Evolutionary conservation across 2,113 vertebrate genomes (phyloP), one percentile per base, ranked within the genome.

Genomic region (Dicerorhinus sumatrensis): DNA sequence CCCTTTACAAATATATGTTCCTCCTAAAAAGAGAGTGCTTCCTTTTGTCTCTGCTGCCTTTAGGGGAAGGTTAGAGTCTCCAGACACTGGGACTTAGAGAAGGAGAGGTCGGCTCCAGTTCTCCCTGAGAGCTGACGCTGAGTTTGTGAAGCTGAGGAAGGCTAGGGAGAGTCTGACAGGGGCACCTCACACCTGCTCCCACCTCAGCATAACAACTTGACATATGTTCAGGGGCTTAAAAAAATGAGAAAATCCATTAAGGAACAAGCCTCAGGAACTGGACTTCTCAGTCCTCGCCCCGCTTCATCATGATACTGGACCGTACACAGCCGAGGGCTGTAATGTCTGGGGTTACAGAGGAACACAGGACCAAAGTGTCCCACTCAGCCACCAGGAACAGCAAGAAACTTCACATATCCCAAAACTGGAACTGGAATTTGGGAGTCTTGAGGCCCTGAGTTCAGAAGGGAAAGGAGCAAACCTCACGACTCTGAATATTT

Each of bases 201-300:
- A 9, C 16, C 62, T 79, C 75, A 48, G 16, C 1, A 98, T 86
- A 20, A 73, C 6, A 51, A 97, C 97, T 98, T 98, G 76, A 98
- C 98, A 98, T 97, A 98, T 85, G 98, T 97, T 97, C 95, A 79
- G 85, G 97, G 88, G 97, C 98, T 98, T 88, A 5, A 96, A 97
- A 97, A 98, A 97, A 70, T 2, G 93, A 97, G 98, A 97, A 97
- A 97, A 97, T 89, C 97, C 79, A 17, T 48, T 46, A 73, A 25
- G 25, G 48, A 56, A 25, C 13, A 46, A 31, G 96, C 89, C 97
- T 89, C 96, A 96, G 46, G 63, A n/a, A 7, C 46, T n/a, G 33
- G 62, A 23, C 51, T 51, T 51, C 51, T 51, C 51, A 3, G 14
- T 25, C 60, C n/a, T 31, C 36, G 21, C 27, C 65, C 48, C 25